Base-by-base conservation (phyloP, 2,113 vertebrate genomes). In the Gadus chalcogrammus region DNA sequence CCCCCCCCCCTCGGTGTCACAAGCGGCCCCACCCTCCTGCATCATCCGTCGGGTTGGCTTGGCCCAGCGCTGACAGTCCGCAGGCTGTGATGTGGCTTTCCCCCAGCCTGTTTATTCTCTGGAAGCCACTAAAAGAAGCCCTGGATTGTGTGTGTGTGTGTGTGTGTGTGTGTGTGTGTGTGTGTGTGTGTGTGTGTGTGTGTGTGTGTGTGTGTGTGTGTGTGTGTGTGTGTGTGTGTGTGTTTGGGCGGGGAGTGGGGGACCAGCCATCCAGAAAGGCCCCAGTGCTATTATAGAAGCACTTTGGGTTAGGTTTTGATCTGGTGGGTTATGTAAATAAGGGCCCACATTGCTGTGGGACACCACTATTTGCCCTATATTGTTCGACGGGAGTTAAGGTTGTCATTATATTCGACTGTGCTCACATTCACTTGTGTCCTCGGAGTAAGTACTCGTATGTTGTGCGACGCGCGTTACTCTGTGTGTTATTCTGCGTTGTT, bases 91-190 rank as follows among this genome's bases (percentile, higher is more conserved):
- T 90, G 90, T 90, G 90, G 90, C n/a, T n/a, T 87, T 87, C n/a
- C 35, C 42, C 16, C 69, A 13, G 82, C 84, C 84, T 91, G 89
- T 90, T 91, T 91, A 91, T 89, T 86, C 85, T 88, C 88, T 86
- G 80, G 79, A 90, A 89, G 76, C 89, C 86, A 86, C 89, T 89
- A 90, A 90, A 88, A 91, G 87, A 85, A 85, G 85, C 87, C 84
- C 76, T 84, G 82, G 82, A 88, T 48, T 48, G 42, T 31, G 31
- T 31, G 31, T 31, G 31, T 31, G n/a, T n/a, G n/a, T n/a, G n/a
- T n/a, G n/a, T n/a, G n/a, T n/a, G n/a, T n/a, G n/a, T n/a, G n/a
- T n/a, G n/a, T n/a, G n/a, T n/a, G n/a, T n/a, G n/a, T n/a, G n/a
- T n/a, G n/a, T n/a, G n/a, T n/a, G 31, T 31, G 42, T 11, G 42